These are phyloP conservation scores for Caenorhabditis japonica DNA, from an alignment of 2,888 invertebrate species.

Conservation along the genomic window DNA sequence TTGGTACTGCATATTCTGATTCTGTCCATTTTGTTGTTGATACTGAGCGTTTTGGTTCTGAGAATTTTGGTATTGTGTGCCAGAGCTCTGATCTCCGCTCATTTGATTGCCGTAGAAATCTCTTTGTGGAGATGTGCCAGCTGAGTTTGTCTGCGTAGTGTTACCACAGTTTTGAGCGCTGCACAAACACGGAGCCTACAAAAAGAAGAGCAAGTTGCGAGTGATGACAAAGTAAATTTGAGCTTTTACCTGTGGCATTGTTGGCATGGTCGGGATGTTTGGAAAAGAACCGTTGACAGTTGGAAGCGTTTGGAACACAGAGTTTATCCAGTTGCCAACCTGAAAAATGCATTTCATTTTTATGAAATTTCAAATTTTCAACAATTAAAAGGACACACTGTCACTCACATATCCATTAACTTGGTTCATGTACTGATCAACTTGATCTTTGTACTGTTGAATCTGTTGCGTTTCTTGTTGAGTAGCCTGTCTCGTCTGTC, in stretches of 20 bases:
- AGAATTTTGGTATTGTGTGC: slow-evolving; percentile 21
- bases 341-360: slow-evolving; percentile 3
- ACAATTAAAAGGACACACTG: background rate
- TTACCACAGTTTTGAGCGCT: slow-evolving; percentile 57
- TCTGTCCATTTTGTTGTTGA: slow-evolving; percentile 34
- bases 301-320: slow-evolving; percentile 56
- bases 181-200: slow-evolving; percentile 64
- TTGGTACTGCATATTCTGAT: slow-evolving; percentile 1
- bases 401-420: slow-evolving; percentile 58
- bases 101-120: slow-evolving; percentile 51
- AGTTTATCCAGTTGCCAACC: slow-evolving; percentile 62
- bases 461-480: slow-evolving; percentile 54
- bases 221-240: background rate
- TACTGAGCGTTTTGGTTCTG: slow-evolving; percentile 31
- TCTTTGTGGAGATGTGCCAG: slow-evolving; percentile 39
- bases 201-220: slow-evolving; percentile 2
- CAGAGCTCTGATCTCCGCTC: slow-evolving; percentile 16
- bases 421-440: slow-evolving; percentile 60
- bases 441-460: slow-evolving; percentile 54
- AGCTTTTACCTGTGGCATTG: slow-evolving; percentile 55
- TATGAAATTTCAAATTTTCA: too few relatives aligned
- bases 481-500: slow-evolving; percentile 57
- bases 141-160: slow-evolving; percentile 44
- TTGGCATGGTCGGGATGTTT: slow-evolving; percentile 57
- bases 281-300: slow-evolving; percentile 55